Evolutionary conservation across 1,140 invertebrate genomes (phyloP), one percentile per base, ranked within the genome.

Genomic region (Dreissena rostriformis): DNA sequence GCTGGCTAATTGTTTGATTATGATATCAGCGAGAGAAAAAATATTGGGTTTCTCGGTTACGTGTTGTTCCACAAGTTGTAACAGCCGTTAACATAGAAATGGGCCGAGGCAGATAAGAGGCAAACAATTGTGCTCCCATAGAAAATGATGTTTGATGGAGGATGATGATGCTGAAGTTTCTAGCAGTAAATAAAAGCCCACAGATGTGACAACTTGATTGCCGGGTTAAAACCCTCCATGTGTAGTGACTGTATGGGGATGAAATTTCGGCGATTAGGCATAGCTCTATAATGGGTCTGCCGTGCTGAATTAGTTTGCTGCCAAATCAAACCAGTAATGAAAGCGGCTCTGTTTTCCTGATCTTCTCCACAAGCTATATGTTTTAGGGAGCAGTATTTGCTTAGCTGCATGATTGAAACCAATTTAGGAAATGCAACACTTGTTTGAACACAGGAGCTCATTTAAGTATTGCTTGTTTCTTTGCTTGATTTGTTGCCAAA

Each of bases 1-100:
- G 57, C 52, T 57, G 26, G 57, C 53, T 78, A 78, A 78, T 78
- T 78, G 75, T 53, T 67, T 68, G 75, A 78, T 78, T 78, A 24
- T 52, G 51, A 67, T 67, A 63, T 29, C 67, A 24, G 28, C 67
- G 67, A 51, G 29, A 78, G 67, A 65, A 67, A 53, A 61, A 19
- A 19, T 61, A 61, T 61, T 61, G 57, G 22, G 22, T 61, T 61
- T 5, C 57, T 61, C 17, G 57, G 2, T 24, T 61, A 6, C 22
- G 57, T 61, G 12, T 61, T 19, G 57, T 61, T 61, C 17, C 17
- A 24, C 22, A 5, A 6, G 17, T 19, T 24, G 57, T 61, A 5
- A 61, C 57, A 61, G 57, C 22, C 17, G 22, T 61, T n/a, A 24
- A 24, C 17, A 61, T 61, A 61, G 57, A 61, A 61, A 61, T 61